Conservation (phyloP, 1,140 invertebrate species). For the Caenorhabditis inopinata region DNA sequence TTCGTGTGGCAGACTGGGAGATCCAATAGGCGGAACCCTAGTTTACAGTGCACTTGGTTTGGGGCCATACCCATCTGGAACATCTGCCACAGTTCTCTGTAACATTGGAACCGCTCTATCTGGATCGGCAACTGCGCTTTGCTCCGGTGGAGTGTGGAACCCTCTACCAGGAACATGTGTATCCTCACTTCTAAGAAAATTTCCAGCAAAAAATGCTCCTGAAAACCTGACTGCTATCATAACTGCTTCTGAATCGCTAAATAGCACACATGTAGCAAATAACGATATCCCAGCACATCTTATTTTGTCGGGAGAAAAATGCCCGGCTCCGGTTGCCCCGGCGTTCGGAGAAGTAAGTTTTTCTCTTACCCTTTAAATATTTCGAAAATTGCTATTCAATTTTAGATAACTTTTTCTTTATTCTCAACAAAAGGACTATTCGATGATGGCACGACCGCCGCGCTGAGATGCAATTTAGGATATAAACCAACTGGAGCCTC, state of each 20-base stretch:
- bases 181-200: not conserved
- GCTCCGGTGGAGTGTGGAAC: not conserved
- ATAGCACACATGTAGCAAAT: not conserved
- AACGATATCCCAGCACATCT: not conserved
- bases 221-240: not conserved
- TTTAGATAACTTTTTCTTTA: not conserved
- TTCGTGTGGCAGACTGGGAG: not conserved
- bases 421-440: not conserved
- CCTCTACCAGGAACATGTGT: not conserved
- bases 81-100: slow-evolving; percentile 1
- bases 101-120: slow-evolving; percentile 11
- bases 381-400: not conserved
- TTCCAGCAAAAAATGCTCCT: not conserved
- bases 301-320: not conserved
- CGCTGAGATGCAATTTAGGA: not conserved
- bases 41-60: slow-evolving; percentile 1
- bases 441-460: not conserved
- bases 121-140: not conserved
- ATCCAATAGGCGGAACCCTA: not conserved
- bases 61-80: slow-evolving; percentile 9
- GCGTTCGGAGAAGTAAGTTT: not conserved
- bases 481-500: slow-evolving; percentile 9
- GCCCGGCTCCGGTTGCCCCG: not conserved
- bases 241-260: not conserved
- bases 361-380: too few relatives aligned